Conservation (phyloP, 2,113 vertebrate genomes). For the Plectropomus leopardus region DNA sequence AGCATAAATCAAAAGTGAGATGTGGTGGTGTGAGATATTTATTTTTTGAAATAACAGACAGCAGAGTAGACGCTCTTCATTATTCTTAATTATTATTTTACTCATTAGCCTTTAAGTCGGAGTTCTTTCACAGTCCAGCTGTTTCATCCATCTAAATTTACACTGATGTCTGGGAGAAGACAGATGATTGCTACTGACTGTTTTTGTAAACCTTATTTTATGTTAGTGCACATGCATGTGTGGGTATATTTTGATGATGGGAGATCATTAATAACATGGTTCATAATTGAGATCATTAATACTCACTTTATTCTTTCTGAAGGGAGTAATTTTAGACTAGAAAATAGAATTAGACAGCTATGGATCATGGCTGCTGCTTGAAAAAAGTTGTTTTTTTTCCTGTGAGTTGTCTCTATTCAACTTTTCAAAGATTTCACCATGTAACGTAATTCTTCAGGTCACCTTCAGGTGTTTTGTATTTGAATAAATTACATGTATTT, state of each 20-base stretch:
- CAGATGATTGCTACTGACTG: constrained; percentile 12
- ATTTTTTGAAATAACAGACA: constrained; percentile 12
- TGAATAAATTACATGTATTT: background rate
- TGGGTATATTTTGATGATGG: constrained; percentile 24
- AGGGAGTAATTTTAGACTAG: background rate
- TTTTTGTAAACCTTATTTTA: constrained; percentile 33
- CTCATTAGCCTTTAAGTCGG: constrained; percentile 45
- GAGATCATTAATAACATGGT: constrained; percentile 23
- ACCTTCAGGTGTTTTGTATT: constrained; percentile 1
- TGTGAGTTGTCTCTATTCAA: background rate
- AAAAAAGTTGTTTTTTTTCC: constrained; percentile 1
- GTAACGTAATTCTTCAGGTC: background rate
- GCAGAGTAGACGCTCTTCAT: constrained; percentile 5
- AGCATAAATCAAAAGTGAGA: constrained; percentile 51
- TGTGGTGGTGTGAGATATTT: constrained; percentile 43
- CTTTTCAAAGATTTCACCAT: constrained; percentile 2
- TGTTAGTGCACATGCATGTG: constrained; percentile 13
- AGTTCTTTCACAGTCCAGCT: constrained; percentile 26
- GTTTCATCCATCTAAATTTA: constrained; percentile 50
- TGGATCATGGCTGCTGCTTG: constrained; percentile 15
- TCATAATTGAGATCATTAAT: no score
- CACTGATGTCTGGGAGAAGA: constrained; percentile 23
- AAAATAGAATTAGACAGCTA: constrained; percentile 18
- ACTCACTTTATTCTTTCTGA: background rate
- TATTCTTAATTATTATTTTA: constrained; percentile 23